Base-by-base conservation (phyloP, 2,888 invertebrate genomes). In the Andrena haemorrhoa region DNA sequence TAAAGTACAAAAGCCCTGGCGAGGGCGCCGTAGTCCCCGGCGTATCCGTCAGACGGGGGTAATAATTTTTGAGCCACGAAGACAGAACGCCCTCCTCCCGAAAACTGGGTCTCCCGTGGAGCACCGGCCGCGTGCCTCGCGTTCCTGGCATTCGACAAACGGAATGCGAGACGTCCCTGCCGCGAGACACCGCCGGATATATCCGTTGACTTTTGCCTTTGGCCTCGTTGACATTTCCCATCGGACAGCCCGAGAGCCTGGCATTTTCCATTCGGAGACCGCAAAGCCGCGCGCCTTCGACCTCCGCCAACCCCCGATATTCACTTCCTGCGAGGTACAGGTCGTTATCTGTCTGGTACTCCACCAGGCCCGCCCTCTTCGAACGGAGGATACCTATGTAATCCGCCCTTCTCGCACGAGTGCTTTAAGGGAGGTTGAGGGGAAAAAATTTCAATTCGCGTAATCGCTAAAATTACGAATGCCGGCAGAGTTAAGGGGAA, bases 191-290 rank as follows among this genome's bases (percentile, higher is more conserved):
- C 68, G 60, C 56, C 1, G 23, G 10, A 71, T 61, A 76, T 76
- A 83, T 74, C 79, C 75, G 82, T 66, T 85, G 83, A 84, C 84
- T 87, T 87, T 83, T 83, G 75, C 82, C 85, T 80, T 85, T 72
- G 84, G 76, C 74, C 69, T 75, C 88, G 85, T 82, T 89, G 88
- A 90, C 90, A 91, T 91, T 90, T 89, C 88, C 87, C 85, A 84
- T 85, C 79, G 87, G 89, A 82, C 85, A 71, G 63, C 56, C 63
- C 41, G 41, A 63, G 71, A 68, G 70, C 68, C 49, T 84, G 87
- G 74, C 86, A 89, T 88, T 88, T 84, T 71, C 73, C 76, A 73
- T 76, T 56, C 70, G 49, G 31, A 78, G 72, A 79, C 77, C 81
- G 73, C 76, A 79, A 76, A 80, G 81, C 69, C 47, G 77, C 74